Percentiles rank a stretch among this genome's conserved stretches.
Conservation (phyloP, 2,888 invertebrate genomes). For the Seira ritae region DNA sequence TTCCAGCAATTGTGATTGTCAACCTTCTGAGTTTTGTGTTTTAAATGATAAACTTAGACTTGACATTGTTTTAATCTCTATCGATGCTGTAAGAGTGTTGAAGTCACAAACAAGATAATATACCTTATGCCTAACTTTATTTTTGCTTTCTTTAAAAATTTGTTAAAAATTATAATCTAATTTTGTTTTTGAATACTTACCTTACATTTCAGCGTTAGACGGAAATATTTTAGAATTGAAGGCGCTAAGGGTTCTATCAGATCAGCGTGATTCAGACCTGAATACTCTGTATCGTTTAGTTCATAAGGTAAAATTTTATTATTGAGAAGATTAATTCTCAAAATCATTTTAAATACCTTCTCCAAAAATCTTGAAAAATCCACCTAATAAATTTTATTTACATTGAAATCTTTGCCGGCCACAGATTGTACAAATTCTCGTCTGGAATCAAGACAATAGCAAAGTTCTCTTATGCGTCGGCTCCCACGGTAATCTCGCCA, state of each 20-base stretch:
- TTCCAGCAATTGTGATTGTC: too few relatives aligned
- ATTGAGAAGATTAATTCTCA: background rate
- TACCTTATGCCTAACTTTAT: background rate
- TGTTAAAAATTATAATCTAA: too few relatives aligned
- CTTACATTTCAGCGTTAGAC: too few relatives aligned
- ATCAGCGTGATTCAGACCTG: conserved; percentile 47
- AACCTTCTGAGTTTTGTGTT: too few relatives aligned
- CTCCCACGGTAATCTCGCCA: conserved; percentile 68
- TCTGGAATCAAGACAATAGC: conserved; percentile 68
- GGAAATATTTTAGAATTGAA: conserved; percentile 70
- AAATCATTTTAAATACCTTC: background rate
- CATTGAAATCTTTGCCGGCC: background rate
- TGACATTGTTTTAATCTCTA: too few relatives aligned
- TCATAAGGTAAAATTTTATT: conserved; percentile 44
- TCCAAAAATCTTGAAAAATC: too few relatives aligned
- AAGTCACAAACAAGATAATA: background rate
- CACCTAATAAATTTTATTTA: too few relatives aligned
- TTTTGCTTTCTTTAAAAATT: too few relatives aligned
- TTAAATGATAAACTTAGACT: too few relatives aligned
- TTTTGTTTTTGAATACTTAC: background rate
- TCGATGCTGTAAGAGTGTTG: too few relatives aligned
- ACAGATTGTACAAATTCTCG: conserved; percentile 68
- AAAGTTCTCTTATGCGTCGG: conserved; percentile 70
- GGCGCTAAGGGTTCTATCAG: conserved; percentile 48
- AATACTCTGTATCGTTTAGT: conserved; percentile 46